Evolutionary conservation across 2,113 vertebrate genomes (phyloP).

Genomic region (Tamias sibiricus): DNA sequence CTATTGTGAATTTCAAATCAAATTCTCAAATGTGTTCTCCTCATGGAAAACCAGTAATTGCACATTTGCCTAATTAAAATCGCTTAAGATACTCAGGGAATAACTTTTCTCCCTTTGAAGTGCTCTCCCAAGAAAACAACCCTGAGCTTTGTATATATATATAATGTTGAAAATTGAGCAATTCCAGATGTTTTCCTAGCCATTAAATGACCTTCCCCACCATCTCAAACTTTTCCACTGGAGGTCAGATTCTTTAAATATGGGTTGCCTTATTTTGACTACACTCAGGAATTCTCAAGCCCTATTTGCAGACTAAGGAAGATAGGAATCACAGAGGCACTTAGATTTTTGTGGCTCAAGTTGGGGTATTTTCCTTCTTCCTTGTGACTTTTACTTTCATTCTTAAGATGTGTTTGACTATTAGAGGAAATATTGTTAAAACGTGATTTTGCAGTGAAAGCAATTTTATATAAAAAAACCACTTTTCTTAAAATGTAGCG

Average conservation of each 20-base stretch:
- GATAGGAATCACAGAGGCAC: neutral
- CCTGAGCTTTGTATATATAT: neutral
- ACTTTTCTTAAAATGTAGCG: neutral
- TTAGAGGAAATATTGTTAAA: constrained; percentile 8
- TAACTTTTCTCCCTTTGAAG: constrained; percentile 15
- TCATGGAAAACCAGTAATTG: neutral
- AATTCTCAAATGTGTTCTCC: neutral
- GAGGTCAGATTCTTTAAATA: neutral
- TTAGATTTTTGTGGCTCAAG: neutral
- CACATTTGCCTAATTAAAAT: neutral
- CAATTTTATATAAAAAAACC: neutral
- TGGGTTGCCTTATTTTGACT: neutral
- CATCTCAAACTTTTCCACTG: neutral
- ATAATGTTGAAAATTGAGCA: constrained; percentile 24
- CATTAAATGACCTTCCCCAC: neutral
- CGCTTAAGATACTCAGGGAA: neutral
- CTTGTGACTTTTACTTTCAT: constrained; percentile 15
- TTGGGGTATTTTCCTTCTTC: constrained; percentile 14
- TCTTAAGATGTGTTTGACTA: constrained; percentile 2
- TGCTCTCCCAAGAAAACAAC: neutral
- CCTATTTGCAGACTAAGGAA: neutral
- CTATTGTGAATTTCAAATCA: neutral
- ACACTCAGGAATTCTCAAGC: neutral
- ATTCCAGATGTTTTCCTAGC: neutral
- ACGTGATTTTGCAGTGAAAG: neutral